phyloP scores from a whole-genome alignment of 2,797 vertebrate species.

The Podarcis siculus region DNA sequence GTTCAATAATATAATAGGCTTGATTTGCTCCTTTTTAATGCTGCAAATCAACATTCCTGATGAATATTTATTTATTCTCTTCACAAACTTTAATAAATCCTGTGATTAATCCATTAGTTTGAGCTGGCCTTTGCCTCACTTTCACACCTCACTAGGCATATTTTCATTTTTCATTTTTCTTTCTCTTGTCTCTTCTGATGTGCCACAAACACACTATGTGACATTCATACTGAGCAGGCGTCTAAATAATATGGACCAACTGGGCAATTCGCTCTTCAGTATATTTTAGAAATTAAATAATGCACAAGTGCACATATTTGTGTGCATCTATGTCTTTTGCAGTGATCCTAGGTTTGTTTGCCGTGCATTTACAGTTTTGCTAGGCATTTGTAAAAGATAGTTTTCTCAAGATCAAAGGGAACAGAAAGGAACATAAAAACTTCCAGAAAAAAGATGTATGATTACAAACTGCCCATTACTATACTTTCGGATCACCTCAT shows the following conservation, averaged over 20 bases:
- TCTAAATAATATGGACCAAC: slow-evolving; percentile 57
- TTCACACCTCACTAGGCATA: slow-evolving; percentile 47
- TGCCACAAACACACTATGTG: slow-evolving; percentile 46
- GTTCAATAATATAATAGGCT: background rate
- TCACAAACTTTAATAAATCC: slow-evolving; percentile 24
- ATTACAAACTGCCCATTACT: background rate
- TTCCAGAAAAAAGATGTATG: background rate
- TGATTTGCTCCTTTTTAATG: slow-evolving; percentile 14
- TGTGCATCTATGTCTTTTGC: slow-evolving; percentile 11
- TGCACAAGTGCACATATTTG: slow-evolving; percentile 10
- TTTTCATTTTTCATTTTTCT: slow-evolving; percentile 51
- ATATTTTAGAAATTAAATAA: slow-evolving; percentile 48
- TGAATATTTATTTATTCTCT: slow-evolving; percentile 32
- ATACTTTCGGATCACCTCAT: background rate
- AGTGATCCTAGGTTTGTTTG: background rate
- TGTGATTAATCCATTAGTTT: slow-evolving; percentile 43
- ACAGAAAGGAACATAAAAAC: background rate
- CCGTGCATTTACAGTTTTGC: background rate
- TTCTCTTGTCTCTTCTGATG: slow-evolving; percentile 52
- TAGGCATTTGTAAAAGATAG: background rate
- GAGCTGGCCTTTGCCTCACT: slow-evolving; percentile 45
- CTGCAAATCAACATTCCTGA: slow-evolving; percentile 17
- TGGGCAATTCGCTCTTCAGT: slow-evolving; percentile 53
- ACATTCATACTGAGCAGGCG: slow-evolving; percentile 42
- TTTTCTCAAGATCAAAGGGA: background rate